Evolutionary conservation across 2,113 vertebrate genomes (phyloP), one percentile per base, ranked within the genome.

Genomic region (Psittacus erithacus): DNA sequence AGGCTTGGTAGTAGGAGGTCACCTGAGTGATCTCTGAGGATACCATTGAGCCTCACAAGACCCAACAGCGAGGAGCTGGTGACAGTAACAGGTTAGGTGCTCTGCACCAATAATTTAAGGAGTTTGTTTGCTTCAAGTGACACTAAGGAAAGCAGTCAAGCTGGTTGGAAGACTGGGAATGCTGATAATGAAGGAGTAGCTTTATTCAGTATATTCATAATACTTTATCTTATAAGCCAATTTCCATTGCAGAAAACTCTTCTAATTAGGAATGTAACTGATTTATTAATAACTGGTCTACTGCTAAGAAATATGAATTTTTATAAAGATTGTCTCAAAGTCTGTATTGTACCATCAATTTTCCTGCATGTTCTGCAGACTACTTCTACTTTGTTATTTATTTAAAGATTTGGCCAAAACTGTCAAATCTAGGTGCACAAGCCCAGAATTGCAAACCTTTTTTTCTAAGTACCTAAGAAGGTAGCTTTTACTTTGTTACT

Each of bases 21-120:
- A 39, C 7, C 14, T 76, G 47, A 41, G 43, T n/a, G 12, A 13
- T 50, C 20, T 86, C 50, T 62, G 35, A 41, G 31, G 23, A 19
- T 63, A 33, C 4, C 9, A 27, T 13, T 11, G 4, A 79, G 33
- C 24, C 18, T 76, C 62, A 29, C 52, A 90, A 84, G 67, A 68
- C 39, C 11, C 10, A 43, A 24, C 16, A 50, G 49, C 0, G 0
- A 73, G 25, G 8, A 59, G 10, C 25, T 33, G 1, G 2, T 53
- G 44, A 67, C 49, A 35, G 35, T 2, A 68, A 10, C 19, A 47
- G 9, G 28, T 57, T 60, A 64, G 60, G 27, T 62, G 14, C 31
- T 33, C 17, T n/a, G 24, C 20, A 41, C 8, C 1, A 0, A 9
- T 49, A 35, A 39, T 71, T 68, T 76, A 24, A 76, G 43, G 38